phyloP scores from a whole-genome alignment of 2,113 vertebrate genomes.

The Lasiurus cinereus region DNA sequence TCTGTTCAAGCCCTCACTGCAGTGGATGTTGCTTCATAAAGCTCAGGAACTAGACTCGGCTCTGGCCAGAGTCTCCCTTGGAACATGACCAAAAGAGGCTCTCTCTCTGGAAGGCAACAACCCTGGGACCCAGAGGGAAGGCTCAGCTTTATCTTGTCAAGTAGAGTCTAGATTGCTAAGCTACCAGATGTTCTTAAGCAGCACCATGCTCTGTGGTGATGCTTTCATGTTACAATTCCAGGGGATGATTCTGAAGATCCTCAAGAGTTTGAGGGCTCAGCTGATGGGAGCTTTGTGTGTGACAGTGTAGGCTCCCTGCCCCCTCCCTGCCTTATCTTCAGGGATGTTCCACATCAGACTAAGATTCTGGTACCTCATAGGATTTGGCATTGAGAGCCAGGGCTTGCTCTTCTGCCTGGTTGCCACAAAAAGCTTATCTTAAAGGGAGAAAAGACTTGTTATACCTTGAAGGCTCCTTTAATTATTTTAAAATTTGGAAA shows the following conservation, averaged over 20 bases:
- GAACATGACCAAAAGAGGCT: background rate
- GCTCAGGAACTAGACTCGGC: background rate
- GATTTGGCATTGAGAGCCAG: background rate
- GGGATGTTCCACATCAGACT: background rate
- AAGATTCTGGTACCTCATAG: background rate
- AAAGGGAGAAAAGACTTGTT: background rate
- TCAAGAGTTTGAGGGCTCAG: background rate
- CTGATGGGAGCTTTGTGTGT: background rate
- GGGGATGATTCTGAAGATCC: background rate
- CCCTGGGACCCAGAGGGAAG: background rate
- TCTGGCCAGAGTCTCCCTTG: background rate
- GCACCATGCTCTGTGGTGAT: conserved; percentile 15
- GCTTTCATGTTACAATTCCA: conserved; percentile 28
- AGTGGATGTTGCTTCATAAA: background rate
- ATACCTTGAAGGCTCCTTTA: background rate
- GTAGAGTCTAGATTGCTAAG: conserved; percentile 82
- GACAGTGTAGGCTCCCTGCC: background rate
- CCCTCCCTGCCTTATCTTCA: background rate
- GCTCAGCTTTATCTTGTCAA: background rate
- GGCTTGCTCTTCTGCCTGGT: background rate
- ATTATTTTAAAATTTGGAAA: conserved; percentile 19
- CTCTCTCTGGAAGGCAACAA: background rate
- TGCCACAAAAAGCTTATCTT: background rate
- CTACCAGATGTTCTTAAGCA: conserved; percentile 67
- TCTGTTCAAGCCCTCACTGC: background rate